Evolutionary conservation across 2,113 vertebrate genomes (phyloP).

Genomic region (Urocitellus parryii): DNA sequence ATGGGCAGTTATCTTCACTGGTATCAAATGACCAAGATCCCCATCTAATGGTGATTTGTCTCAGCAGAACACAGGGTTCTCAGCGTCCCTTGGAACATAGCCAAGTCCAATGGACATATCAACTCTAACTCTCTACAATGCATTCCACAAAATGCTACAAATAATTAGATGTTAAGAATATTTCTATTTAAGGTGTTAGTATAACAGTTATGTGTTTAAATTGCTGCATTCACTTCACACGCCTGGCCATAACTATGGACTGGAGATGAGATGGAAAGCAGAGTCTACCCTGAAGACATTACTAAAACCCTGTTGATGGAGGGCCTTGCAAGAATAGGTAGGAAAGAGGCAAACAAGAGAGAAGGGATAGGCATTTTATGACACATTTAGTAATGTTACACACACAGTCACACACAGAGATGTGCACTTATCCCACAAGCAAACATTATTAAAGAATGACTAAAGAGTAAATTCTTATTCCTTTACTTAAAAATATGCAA

Average conservation of each 20-base stretch:
- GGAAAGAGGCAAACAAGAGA: no score
- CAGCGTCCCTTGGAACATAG: not conserved
- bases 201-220: not conserved
- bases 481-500: not conserved
- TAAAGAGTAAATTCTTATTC: constrained; percentile 36
- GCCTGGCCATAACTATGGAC: not conserved
- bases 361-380: no score
- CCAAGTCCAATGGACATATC: not conserved
- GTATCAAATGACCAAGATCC: not conserved
- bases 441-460: not conserved
- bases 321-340: no score
- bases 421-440: not conserved
- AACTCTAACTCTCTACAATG: not conserved
- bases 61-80: not conserved
- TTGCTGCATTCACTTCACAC: not conserved
- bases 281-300: not conserved
- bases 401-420: not conserved
- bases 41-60: constrained; percentile 12
- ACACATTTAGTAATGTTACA: not conserved
- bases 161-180: not conserved
- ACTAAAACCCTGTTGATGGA: no score
- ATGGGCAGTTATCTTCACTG: not conserved
- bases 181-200: constrained; percentile 19
- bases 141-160: not conserved
- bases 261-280: not conserved